Base-by-base conservation (phyloP, 2,888 invertebrate species). In the Diarsia brunnea region DNA sequence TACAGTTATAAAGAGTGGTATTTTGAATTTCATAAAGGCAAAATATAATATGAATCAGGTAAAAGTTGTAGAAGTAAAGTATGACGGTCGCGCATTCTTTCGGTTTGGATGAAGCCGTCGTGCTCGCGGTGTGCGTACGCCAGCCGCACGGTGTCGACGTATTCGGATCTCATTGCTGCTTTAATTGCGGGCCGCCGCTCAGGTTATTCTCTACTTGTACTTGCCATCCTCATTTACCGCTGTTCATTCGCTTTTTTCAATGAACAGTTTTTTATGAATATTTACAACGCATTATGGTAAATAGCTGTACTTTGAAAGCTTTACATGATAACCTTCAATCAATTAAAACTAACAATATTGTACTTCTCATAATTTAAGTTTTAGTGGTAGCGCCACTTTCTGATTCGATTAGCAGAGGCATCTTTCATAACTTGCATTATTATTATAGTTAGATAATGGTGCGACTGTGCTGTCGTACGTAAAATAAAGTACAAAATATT, bases 401-500 rank as follows among this genome's bases (percentile, higher is more conserved):
- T 64, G 67, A 76, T 73, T 78, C 61, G 55, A 83, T 80, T 72
- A 78, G 86, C 89, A 87, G 63, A 80, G 89, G 91, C 91, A 90
- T 91, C 91, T 90, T 90, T 90, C 91, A 82, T 88, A 82, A 88
- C 87, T 87, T 89, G 91, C 89, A 86, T 88, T 87, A 84, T 78
- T 79, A 73, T 84, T 92, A 92, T 93, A 94, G 93, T 92, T 95
- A 95, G 93, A 92, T 92, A 92, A 94, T 91, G 88, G 93, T 94
- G 92, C 95, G 95, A 93, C 94, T 87, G 87, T 91, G 90, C 90
- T 90, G 95, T 95, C 96, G 96, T 94, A 91, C 93, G 93, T 92
- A 91, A 94, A 95, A 93, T 93, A 95, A 95, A 96, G 96, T 96
- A 97, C 96, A 97, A 97, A 96, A 96, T 96, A 96, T 95, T 95